Evolutionary conservation across 1,140 invertebrate species (phyloP), one percentile per base, ranked within the genome.

Genomic region (Pseudobourletiella spinata): DNA sequence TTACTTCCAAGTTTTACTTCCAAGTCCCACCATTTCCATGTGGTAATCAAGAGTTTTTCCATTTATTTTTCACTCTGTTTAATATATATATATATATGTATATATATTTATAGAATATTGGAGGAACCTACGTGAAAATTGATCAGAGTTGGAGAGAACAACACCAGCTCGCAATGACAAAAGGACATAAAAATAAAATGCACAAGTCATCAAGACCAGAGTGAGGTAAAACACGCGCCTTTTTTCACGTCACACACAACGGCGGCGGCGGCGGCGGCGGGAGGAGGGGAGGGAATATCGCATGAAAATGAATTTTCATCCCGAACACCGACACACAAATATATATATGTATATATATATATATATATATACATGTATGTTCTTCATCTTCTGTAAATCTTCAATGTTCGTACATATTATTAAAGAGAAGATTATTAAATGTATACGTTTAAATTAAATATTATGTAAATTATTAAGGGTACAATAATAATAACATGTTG

Each of bases 121-220:
- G 61, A 15, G 65, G 65, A 4, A 63, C 65, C 1, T 63, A 61
- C 42, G 22, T 67, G 2, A 60, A 64, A 43, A 26, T 67, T 16
- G 65, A 67, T 6, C 56, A 64, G 22, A 56, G n/a, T 24, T 67
- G 65, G 65, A 60, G 48, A 28, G 61, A 67, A 48, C 57, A 63
- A 46, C 52, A 55, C 39, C 52, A 55, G 25, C 50, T 54, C 25
- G 50, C 50, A 3, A 26, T 54, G 3, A 15, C 50, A 28, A 28
- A 28, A 54, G 22, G 25, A 3, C 20, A 54, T 6, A 54, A 54
- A 18, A 54, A 32, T 35, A 11, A 32, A 63, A 28, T n/a, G 29
- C 43, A 51, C 42, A 52, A 52, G 28, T 18, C 18, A 48, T 26
- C 50, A 52, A 15, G 22, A 52, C 50, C 25, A 52, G 20, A 52